Evolutionary conservation across 2,797 vertebrate species (phyloP), one percentile per base, ranked within the genome.

Genomic region (Malacoctenus gilli): DNA sequence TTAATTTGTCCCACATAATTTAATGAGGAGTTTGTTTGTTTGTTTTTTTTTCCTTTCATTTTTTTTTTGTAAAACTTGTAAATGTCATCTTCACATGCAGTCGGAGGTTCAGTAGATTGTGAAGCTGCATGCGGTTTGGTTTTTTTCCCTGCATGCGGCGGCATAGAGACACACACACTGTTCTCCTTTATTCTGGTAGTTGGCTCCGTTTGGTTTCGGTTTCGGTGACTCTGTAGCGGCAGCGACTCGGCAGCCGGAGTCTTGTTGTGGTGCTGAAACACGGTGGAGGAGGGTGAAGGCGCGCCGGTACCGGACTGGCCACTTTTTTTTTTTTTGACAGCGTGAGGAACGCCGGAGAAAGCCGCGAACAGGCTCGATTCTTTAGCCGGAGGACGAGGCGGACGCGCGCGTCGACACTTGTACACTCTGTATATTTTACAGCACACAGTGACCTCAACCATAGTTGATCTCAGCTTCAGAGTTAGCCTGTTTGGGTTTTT

Each of bases 1-100:
- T 80, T 82, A 74, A 81, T 89, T 88, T 89, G 81, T 85, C 87
- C 75, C 69, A 78, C 82, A 75, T 91, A 87, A 92, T 92, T 92
- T 91, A 91, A 92, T 87, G 87, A 87, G 87, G 77, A 82, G 55
- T 64, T 85, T 89, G 84, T 50, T 80, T 76, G 66, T 84, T 80
- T 42, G 58, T 81, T 80, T 77, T 36, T 21, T 50, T 70, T 75
- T 75, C 76, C 78, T 82, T 78, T 41, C 59, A 79, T 80, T 77
- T 35, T 21, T 50, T 72, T 75, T 75, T 77, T 79, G 67, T 85
- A 79, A 84, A 83, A 82, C 77, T 32, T 84, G 85, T 84, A 68
- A 67, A 82, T 83, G 87, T 85, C 77, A 82, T 85, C 80, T 75
- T 76, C 86, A 83, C 73, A 80, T 85, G 82, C 84, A 86, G 82